Percentiles rank a stretch among this genome's conserved stretches.
These are phyloP conservation scores for Crotalus tigris DNA, from an alignment of 2,113 vertebrate species.

Conservation along the genomic window DNA sequence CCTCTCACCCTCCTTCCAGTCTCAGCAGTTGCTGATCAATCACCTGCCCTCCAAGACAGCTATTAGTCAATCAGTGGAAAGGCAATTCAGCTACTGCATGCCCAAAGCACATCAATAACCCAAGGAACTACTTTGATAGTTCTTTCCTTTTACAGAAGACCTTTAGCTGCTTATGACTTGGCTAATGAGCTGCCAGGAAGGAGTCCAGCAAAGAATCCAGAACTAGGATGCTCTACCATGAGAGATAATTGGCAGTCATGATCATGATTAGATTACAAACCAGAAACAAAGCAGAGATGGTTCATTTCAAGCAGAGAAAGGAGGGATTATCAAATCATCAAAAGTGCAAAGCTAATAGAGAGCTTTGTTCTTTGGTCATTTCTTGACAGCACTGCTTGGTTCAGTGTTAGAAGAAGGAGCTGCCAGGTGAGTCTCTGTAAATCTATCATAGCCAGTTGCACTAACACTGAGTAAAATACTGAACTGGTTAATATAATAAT, in stretches of 20 bases:
- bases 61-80: constrained; percentile 49
- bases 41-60: constrained; percentile 25
- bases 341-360: neutral
- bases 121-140: constrained; percentile 33
- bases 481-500: neutral
- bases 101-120: constrained; percentile 41
- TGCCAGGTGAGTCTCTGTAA: neutral
- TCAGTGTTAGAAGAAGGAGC: neutral
- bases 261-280: constrained; percentile 11
- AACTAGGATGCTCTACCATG: constrained; percentile 33
- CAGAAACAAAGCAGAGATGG: neutral
- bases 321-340: constrained; percentile 13
- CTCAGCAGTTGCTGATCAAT: constrained; percentile 28
- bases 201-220: constrained; percentile 23
- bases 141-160: constrained; percentile 2
- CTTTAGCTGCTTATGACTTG: constrained; percentile 39
- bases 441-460: neutral
- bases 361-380: neutral
- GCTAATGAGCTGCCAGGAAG: constrained; percentile 47
- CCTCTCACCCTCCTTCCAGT: constrained; percentile 1
- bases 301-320: neutral
- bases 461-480: neutral
- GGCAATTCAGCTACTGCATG: constrained; percentile 10
- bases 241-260: constrained; percentile 33
- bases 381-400: neutral